These are phyloP conservation scores for Stenodema calcarata DNA, from an alignment of 2,888 invertebrate species.

Conservation along the genomic window DNA sequence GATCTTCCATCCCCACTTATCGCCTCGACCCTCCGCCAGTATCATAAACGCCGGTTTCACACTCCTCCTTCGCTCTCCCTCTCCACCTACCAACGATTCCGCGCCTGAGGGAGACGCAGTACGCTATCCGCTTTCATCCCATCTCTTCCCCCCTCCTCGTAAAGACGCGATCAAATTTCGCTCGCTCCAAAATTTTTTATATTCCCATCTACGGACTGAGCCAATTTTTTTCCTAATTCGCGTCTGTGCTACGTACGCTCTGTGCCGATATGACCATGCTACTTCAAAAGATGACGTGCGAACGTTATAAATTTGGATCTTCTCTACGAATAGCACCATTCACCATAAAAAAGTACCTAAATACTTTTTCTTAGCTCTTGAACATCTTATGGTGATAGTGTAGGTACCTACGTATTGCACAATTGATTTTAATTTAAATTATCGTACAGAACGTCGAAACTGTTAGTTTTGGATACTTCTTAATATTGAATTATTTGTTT, in stretches of 20 bases:
- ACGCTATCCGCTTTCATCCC: background rate
- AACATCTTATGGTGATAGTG: no score
- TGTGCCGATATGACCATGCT: background rate
- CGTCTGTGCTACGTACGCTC: background rate
- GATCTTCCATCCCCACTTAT: no score
- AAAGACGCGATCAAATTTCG: background rate
- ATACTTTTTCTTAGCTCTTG: no score
- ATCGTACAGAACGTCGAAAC: no score
- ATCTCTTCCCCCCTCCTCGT: background rate
- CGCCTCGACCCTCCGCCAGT: no score
- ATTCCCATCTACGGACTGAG: background rate
- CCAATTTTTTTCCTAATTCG: background rate
- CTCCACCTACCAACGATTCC: background rate
- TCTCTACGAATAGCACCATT: background rate
- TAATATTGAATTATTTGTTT: no score
- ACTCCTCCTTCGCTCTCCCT: background rate
- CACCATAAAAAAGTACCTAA: slow-evolving; percentile 3
- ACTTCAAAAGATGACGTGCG: background rate
- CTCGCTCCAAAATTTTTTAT: background rate
- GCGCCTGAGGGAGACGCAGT: background rate
- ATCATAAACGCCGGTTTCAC: background rate
- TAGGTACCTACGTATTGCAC: no score
- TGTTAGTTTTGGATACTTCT: no score
- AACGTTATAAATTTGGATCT: background rate
- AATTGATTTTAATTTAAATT: no score